Conservation (phyloP, 1,140 invertebrate genomes). For the Drosophila cardini region DNA sequence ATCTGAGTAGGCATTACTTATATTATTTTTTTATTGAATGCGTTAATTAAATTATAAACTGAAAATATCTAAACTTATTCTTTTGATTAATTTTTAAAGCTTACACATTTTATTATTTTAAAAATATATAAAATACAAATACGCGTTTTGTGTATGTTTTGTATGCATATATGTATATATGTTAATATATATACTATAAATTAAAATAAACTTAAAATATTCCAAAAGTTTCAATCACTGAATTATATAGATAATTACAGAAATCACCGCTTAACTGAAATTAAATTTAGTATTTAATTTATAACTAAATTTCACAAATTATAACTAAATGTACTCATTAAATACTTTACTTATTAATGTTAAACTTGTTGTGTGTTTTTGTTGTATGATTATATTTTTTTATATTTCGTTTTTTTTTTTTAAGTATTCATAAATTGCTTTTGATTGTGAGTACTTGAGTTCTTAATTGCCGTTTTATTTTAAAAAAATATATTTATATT, state of each 20-base stretch:
- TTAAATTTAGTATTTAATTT: constrained; percentile 48
- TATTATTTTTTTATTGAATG: constrained; percentile 54
- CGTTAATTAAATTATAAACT: constrained; percentile 60
- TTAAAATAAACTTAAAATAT: constrained; percentile 55
- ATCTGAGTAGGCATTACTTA: constrained; percentile 52
- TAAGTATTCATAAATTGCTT: constrained; percentile 68
- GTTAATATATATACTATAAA: constrained; percentile 52
- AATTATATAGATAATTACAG: constrained; percentile 45
- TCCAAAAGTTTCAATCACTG: constrained; percentile 47
- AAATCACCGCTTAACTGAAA: constrained; percentile 46
- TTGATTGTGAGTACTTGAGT: constrained; percentile 72
- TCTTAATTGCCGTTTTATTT: constrained; percentile 45
- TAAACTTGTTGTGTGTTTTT: constrained; percentile 44
- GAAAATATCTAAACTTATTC: constrained; percentile 50
- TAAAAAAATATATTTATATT: constrained; percentile 25
- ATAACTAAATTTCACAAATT: constrained; percentile 60
- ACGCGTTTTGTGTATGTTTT: constrained; percentile 24
- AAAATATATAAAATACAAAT: constrained; percentile 69
- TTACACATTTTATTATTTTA: constrained; percentile 71
- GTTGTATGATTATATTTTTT: constrained; percentile 36
- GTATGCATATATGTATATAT: constrained; percentile 34
- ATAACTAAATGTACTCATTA: constrained; percentile 56
- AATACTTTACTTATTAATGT: constrained; percentile 43
- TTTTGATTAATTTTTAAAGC: constrained; percentile 77
- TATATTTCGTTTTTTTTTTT: constrained; percentile 14